Evolutionary conservation across 2,797 vertebrate genomes (phyloP).

Genomic region (Xiphophorus birchmanni): DNA sequence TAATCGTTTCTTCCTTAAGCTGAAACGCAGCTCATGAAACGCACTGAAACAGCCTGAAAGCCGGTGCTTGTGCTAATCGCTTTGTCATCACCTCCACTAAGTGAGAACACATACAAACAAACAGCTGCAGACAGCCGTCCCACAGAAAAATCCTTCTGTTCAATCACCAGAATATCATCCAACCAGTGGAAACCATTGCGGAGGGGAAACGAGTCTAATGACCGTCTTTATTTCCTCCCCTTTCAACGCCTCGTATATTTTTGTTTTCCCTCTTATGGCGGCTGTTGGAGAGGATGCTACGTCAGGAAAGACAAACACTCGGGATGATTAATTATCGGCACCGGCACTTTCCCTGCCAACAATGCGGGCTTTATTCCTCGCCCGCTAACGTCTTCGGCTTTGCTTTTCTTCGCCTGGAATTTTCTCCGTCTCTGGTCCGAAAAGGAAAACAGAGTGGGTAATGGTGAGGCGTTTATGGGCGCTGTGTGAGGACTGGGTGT

Average conservation of each 20-base stretch:
- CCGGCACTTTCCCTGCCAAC: slow-evolving; percentile 66
- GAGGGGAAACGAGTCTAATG: slow-evolving; percentile 71
- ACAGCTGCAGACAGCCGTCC: slow-evolving; percentile 38
- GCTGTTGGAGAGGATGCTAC: slow-evolving; percentile 75
- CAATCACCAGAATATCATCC: slow-evolving; percentile 49
- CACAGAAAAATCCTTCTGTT: slow-evolving; percentile 45
- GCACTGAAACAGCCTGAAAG: slow-evolving; percentile 30
- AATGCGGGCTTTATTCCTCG: slow-evolving; percentile 70
- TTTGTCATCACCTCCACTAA: slow-evolving; percentile 58
- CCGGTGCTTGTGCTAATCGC: slow-evolving; percentile 40
- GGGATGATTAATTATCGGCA: slow-evolving; percentile 79
- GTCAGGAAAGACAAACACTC: slow-evolving; percentile 78
- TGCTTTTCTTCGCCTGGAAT: slow-evolving; percentile 68
- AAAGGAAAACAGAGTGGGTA: slow-evolving; percentile 74
- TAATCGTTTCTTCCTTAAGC: background rate
- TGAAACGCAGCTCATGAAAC: background rate
- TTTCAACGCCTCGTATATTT: slow-evolving; percentile 67
- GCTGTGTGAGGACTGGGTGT: slow-evolving; percentile 53
- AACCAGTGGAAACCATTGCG: slow-evolving; percentile 64
- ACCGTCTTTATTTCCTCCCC: slow-evolving; percentile 65
- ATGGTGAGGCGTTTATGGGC: slow-evolving; percentile 70
- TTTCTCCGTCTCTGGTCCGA: slow-evolving; percentile 54
- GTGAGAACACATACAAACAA: slow-evolving; percentile 57
- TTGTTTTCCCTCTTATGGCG: slow-evolving; percentile 78
- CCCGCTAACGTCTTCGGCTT: slow-evolving; percentile 47